Percentiles rank a stretch among this genome's conserved stretches.
phyloP scores from a whole-genome alignment of 2,888 invertebrate species.

The Tridacna crocea region DNA sequence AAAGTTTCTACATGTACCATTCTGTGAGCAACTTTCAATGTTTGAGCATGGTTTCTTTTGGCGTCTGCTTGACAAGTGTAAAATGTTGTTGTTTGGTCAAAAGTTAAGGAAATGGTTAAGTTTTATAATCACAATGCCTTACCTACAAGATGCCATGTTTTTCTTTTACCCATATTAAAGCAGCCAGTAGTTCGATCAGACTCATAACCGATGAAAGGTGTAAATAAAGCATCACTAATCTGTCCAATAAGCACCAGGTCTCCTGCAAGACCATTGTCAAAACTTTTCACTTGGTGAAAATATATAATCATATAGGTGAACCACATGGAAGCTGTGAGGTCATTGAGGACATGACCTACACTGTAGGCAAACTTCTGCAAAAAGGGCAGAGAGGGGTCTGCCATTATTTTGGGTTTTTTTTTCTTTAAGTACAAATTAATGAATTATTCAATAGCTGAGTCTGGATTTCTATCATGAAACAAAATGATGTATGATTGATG shows the following conservation, averaged over 20 bases:
- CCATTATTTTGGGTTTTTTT: not conserved
- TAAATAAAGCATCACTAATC: conserved; percentile 93
- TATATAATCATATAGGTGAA: conserved; percentile 95
- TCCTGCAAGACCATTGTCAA: conserved; percentile 80
- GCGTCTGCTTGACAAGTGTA: too few species aligned
- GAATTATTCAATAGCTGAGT: too few species aligned
- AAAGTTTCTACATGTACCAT: too few species aligned
- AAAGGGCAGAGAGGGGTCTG: conserved; percentile 26
- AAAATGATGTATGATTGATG: too few species aligned
- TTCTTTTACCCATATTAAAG: conserved; percentile 90
- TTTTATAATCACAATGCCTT: conserved; percentile 74
- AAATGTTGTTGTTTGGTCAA: not conserved
- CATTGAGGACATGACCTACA: conserved; percentile 95
- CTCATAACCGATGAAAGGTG: conserved; percentile 94
- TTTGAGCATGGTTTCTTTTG: too few species aligned
- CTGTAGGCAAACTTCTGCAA: conserved; percentile 84
- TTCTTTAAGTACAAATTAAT: not conserved
- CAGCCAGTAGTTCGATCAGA: conserved; percentile 89
- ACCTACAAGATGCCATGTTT: conserved; percentile 96
- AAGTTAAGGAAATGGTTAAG: too few species aligned
- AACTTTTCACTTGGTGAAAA: conserved; percentile 87
- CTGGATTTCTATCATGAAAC: too few species aligned
- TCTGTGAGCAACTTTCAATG: too few species aligned
- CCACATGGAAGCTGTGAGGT: conserved; percentile 97
- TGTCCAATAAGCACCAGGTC: conserved; percentile 89